Percentiles rank a stretch among this genome's conserved stretches.
Evolutionary conservation across 2,888 invertebrate genomes (phyloP).

Genomic region (Drosophila ustulata): DNA sequence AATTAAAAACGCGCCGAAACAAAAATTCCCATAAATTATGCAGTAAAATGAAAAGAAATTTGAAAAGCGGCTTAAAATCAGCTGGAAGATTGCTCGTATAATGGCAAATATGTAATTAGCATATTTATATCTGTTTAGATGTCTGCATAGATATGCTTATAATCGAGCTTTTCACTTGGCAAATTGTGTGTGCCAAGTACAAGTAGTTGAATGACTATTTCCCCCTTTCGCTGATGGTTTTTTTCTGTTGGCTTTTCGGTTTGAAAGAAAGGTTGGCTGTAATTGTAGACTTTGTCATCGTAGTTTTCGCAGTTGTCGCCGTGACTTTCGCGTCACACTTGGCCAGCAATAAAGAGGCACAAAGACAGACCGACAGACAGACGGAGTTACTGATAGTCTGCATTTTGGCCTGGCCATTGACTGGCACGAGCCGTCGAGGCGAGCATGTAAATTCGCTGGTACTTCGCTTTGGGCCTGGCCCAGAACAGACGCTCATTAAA

Average conservation of each 20-base stretch:
- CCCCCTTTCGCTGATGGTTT: conserved; percentile 32
- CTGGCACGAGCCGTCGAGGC: conserved; percentile 41
- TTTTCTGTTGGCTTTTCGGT: not conserved
- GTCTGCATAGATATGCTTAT: conserved; percentile 49
- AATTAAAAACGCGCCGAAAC: not conserved
- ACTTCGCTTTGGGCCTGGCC: conserved; percentile 16
- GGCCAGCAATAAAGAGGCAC: conserved; percentile 45
- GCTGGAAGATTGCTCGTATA: conserved; percentile 19
- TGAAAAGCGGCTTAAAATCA: conserved; percentile 16
- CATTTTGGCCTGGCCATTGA: conserved; percentile 54
- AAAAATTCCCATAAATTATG: not conserved
- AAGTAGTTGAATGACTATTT: conserved; percentile 20
- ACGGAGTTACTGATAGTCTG: conserved; percentile 11
- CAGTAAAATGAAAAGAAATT: conserved; percentile 15
- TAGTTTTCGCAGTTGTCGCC: conserved; percentile 54
- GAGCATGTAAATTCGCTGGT: conserved; percentile 19
- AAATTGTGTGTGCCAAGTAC: conserved; percentile 17
- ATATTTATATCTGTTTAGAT: conserved; percentile 38
- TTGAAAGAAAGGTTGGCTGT: conserved; percentile 46
- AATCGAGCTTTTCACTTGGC: conserved; percentile 57
- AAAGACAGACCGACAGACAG: conserved; percentile 1
- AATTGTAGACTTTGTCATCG: conserved; percentile 46
- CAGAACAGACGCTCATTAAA: conserved; percentile 54
- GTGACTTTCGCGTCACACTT: conserved; percentile 79
- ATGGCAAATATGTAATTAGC: conserved; percentile 51